Percentiles rank a stretch among this genome's conserved stretches.
phyloP scores from a whole-genome alignment of 2,888 invertebrate species.

The Nyleta sp. region DNA sequence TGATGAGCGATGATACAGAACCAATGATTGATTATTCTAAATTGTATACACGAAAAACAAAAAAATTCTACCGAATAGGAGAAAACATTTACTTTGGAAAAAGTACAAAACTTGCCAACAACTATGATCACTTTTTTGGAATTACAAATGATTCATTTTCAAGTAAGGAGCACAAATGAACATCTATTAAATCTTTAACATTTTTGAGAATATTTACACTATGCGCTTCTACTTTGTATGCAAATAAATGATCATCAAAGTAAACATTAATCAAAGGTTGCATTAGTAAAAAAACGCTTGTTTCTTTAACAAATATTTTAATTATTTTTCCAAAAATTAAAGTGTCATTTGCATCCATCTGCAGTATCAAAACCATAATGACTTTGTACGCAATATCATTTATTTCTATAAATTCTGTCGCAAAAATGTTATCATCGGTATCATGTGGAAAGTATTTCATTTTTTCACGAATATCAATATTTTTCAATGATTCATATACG shows the following conservation, averaged over 20 bases:
- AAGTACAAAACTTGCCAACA: too few relatives aligned
- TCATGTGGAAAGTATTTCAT: conserved; percentile 29
- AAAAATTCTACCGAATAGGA: background rate
- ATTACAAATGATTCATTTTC: conserved; percentile 16
- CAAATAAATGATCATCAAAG: conserved; percentile 25
- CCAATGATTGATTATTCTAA: background rate
- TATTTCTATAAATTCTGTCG: conserved; percentile 8
- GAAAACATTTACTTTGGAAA: conserved; percentile 1
- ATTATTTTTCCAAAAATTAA: conserved; percentile 32
- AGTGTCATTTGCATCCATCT: conserved; percentile 16
- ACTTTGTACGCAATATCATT: conserved; percentile 5
- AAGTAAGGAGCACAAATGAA: conserved; percentile 14
- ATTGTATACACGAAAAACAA: background rate
- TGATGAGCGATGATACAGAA: background rate
- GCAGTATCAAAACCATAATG: conserved; percentile 16
- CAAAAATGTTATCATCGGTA: background rate
- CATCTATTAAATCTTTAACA: conserved; percentile 12
- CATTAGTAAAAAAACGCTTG: conserved; percentile 9
- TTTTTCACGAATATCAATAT: conserved; percentile 26
- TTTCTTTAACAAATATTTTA: conserved; percentile 17
- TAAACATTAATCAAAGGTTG: conserved; percentile 15
- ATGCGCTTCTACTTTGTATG: conserved; percentile 16
- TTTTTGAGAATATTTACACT: conserved; percentile 16
- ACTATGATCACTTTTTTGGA: background rate
- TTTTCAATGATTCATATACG: conserved; percentile 3